Base-by-base conservation (phyloP, 2,888 invertebrate species). In the Coremacera marginata region DNA sequence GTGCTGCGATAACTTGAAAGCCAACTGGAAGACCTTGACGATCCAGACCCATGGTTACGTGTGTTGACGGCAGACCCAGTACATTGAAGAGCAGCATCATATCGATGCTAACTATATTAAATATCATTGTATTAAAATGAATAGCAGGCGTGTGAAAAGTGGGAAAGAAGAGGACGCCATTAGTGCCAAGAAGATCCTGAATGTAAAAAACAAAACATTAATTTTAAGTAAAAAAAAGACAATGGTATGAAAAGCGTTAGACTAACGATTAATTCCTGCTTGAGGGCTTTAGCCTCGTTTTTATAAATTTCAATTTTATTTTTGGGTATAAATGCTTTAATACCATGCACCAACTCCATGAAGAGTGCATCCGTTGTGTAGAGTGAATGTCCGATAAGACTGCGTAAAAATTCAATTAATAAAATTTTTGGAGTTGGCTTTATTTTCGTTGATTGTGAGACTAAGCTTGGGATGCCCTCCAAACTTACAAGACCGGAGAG, bases 1-100 rank as follows among this genome's bases (percentile, higher is more conserved):
- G 93, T 0, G 92, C 93, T 0, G 94, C 95, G 71, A 96, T 81
- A 22, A 95, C 94, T 91, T 96, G 96, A 77, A 96, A 89, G 7
- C 95, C 95, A 51, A 95, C 86, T 0, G 96, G 96, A 81, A 95
- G 86, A 0, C 94, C 93, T 31, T 91, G 84, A 0, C 81, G 73
- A 80, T 91, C 90, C 1, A 93, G 85, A 0, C 95, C 95, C 88
- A 93, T 90, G 3, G 96, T 95, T 67, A 95, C 93, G 79, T 93
- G 92, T 2, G 94, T 93, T 22, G 94, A 92, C 9, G 96, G 96
- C 83, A 95, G 90, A 0, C 94, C 95, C 11, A 95, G 90, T 14
- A 94, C 89, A 77, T 88, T 88, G 70, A 87, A 88, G 16, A 88
- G 78, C 27, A 86, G 75, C 80, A 87, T 52, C 9, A 81, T 79